Evolutionary conservation across 2,113 vertebrate species (phyloP), one percentile per base, ranked within the genome.

Genomic region (Sebastes schlegelii): DNA sequence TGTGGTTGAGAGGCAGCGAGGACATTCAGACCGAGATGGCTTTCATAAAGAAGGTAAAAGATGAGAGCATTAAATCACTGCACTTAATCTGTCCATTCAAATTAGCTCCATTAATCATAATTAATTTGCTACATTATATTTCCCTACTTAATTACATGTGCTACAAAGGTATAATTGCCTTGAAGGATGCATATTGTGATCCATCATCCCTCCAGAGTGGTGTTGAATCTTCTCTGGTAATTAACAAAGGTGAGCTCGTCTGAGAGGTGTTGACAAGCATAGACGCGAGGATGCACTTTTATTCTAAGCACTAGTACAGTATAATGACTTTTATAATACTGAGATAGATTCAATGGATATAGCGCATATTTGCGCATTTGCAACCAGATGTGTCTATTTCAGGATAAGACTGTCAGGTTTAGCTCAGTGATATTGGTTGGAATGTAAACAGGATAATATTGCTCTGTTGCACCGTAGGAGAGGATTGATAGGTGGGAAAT

Each of bases 71-170:
- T 93, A 92, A 91, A 92, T 88, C 83, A 87, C 82, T 86, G 80
- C 90, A 88, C 90, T 95, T 95, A 94, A 95, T 94, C 92, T 92
- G 91, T 94, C 92, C 79, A 74, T 94, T 92, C 70, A 90, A 93
- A 93, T 93, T 91, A 87, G 92, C 78, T 54, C 90, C 82, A 93
- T 95, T 94, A 94, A 95, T 95, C 93, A 93, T 93, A 94, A 95
- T 96, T 95, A 95, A 94, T 94, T 92, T 55, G 21, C 85, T 88
- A 94, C 90, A 92, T 94, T 93, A 92, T 92, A 95, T 94, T 95
- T 94, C 87, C 80, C 86, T 91, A 92, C 92, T 90, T 94, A 95
- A 95, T 95, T 94, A 91, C 93, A 95, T 92, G 91, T 92, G 93
- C 86, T 92, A 93, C 90, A 94, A 94, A 93, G 88, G 84, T 94